Evolutionary conservation across 2,113 vertebrate genomes (phyloP).

Genomic region (Ancistrus triradiatus): DNA sequence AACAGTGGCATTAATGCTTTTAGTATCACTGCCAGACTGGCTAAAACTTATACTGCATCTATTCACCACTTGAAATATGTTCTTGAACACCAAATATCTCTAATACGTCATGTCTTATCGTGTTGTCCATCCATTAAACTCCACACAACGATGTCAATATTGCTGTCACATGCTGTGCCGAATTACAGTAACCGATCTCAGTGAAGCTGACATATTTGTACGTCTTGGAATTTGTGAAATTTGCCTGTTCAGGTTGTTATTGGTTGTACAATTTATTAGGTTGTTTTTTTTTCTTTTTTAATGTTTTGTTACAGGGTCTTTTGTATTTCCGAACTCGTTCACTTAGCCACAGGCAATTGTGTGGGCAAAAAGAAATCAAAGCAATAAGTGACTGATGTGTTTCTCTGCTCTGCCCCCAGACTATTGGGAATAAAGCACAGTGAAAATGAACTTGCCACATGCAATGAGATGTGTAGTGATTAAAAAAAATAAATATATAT

Average conservation of each 20-base stretch:
- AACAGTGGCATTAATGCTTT: background rate
- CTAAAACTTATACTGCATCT: background rate
- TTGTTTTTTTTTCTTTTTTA: too few species aligned
- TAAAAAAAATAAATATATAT: constrained; percentile 40
- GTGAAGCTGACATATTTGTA: constrained; percentile 48
- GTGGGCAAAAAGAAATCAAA: constrained; percentile 70
- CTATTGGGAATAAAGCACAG: constrained; percentile 52
- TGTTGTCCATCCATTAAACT: constrained; percentile 48
- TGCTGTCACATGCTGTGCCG: constrained; percentile 51
- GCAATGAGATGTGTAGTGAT: constrained; percentile 43
- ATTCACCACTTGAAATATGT: background rate
- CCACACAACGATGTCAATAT: constrained; percentile 51
- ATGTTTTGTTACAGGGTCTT: constrained; percentile 65
- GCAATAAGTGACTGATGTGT: constrained; percentile 71
- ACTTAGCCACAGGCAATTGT: constrained; percentile 54
- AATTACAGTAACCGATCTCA: constrained; percentile 48
- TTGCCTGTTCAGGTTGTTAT: constrained; percentile 50
- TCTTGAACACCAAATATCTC: constrained; percentile 33
- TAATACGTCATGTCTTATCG: constrained; percentile 36
- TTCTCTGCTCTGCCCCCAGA: constrained; percentile 52
- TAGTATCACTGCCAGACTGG: background rate
- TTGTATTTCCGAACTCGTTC: constrained; percentile 57
- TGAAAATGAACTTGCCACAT: constrained; percentile 44
- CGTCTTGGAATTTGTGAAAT: constrained; percentile 44
- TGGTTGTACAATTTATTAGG: constrained; percentile 49